Percentiles rank a stretch among this genome's conserved stretches.
Conservation (phyloP, 2,888 invertebrate genomes). For the Vanessa cardui region DNA sequence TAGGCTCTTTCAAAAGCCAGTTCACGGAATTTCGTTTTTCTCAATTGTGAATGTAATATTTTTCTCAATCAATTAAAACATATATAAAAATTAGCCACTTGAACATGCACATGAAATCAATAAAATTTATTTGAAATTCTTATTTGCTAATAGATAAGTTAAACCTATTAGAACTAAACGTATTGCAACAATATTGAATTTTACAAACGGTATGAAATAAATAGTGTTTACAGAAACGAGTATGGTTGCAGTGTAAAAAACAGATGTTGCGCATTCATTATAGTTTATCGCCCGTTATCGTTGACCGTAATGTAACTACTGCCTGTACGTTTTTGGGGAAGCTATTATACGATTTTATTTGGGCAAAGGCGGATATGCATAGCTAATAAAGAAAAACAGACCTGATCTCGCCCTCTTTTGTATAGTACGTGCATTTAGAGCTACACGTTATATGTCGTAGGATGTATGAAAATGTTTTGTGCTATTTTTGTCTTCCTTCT, state of each 20-base stretch:
- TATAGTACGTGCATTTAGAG: neutral
- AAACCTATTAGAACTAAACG: neutral
- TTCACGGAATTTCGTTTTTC: too few species aligned
- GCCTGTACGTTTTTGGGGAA: constrained; percentile 26
- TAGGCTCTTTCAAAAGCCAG: too few species aligned
- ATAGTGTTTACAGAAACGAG: constrained; percentile 37
- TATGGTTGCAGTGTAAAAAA: constrained; percentile 56
- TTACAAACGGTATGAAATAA: constrained; percentile 20
- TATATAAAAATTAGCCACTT: too few species aligned
- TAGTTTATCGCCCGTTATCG: constrained; percentile 45
- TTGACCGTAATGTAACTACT: constrained; percentile 25
- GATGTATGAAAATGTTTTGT: too few species aligned
- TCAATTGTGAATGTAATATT: too few species aligned
- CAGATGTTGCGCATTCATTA: constrained; percentile 53
- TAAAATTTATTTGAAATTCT: too few species aligned
- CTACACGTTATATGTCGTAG: neutral
- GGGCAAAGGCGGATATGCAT: constrained; percentile 2
- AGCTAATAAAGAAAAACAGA: neutral
- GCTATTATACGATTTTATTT: constrained; percentile 29
- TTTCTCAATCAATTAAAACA: too few species aligned
- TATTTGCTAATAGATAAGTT: neutral
- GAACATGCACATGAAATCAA: too few species aligned
- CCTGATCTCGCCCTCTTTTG: neutral
- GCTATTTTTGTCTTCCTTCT: too few species aligned
- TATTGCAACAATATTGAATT: neutral